Base-by-base conservation (phyloP, 2,888 invertebrate species). In the Xestobium rufovillosum region DNA sequence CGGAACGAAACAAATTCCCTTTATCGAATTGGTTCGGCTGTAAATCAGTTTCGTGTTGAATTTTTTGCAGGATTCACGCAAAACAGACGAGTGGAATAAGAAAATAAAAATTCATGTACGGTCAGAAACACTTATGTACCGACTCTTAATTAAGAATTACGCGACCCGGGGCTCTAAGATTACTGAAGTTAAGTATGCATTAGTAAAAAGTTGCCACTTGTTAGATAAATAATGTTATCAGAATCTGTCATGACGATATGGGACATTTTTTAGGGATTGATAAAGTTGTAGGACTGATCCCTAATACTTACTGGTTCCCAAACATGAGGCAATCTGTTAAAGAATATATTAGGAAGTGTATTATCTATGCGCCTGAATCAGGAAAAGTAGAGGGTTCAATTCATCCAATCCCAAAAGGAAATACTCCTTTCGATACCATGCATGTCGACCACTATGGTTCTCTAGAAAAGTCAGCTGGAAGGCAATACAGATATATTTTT, bases 261-360 rank as follows among this genome's bases (percentile, higher is more conserved):
- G 42, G 42, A 14, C 44, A 44, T n/a, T n/a, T n/a, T 29, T 23
- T 36, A 6, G 41, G 41, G 19, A 6, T 44, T 14, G 41, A 44
- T 28, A 47, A 47, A 38, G 35, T 44, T 14, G 34, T 47, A 12
- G 45, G 54, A 12, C 34, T 43, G 9, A 26, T 59, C 28, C 40
- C 14, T 14, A 33, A 38, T 36, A 38, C 35, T 13, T 59, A 56
- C 43, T 59, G 56, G 39, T 23, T 35, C 26, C 28, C 39, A 35
- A 12, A 33, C 3, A 2, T 25, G 9, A 30, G 14, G 12, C 6
- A 34, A 30, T 31, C 40, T 29, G 19, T 38, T 14, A 41, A 13
- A 12, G 14, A 15, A 3, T 38, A 41, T 30, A 41, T 43, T 15
- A n/a, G 26, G 12, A 42, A 42, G 17, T 42, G 42, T 19, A 40